Conservation (phyloP, 2,113 vertebrate species). For the Enhydra lutris region DNA sequence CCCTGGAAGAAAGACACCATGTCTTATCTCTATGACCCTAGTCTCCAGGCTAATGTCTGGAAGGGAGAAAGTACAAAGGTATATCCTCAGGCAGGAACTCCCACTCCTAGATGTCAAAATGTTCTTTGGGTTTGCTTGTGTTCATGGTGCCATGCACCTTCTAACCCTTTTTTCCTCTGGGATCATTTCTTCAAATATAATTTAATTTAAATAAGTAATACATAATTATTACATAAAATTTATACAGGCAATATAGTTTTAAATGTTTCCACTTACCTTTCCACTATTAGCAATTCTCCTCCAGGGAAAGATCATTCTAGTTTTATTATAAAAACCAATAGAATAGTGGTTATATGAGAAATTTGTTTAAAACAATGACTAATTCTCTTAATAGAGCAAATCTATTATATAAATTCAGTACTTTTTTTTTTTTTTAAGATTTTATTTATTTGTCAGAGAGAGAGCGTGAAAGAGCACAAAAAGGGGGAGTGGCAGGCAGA, state of each 20-base stretch:
- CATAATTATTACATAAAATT: neutral
- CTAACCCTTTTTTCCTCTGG: neutral
- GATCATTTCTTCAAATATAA: neutral
- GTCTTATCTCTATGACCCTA: neutral
- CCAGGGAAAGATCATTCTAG: neutral
- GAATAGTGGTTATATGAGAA: neutral
- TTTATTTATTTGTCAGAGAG: neutral
- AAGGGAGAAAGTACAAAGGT: neutral
- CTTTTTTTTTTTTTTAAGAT: neutral
- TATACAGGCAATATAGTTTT: neutral
- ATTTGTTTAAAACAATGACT: neutral
- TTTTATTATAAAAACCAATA: conserved; percentile 47
- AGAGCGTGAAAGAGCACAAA: no score
- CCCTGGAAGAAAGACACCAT: neutral
- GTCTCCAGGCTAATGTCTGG: neutral
- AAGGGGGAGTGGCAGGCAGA: no score
- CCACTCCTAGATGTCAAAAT: neutral
- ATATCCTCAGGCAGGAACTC: rapidly evolving
- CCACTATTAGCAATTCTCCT: neutral
- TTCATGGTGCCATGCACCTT: neutral
- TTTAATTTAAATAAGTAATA: conserved; percentile 13
- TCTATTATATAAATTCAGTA: neutral
- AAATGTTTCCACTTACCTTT: neutral
- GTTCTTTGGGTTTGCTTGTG: neutral
- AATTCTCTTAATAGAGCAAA: neutral